These are phyloP conservation scores for Megaceryle alcyon DNA, from an alignment of 2,797 vertebrate species.

Conservation along the genomic window DNA sequence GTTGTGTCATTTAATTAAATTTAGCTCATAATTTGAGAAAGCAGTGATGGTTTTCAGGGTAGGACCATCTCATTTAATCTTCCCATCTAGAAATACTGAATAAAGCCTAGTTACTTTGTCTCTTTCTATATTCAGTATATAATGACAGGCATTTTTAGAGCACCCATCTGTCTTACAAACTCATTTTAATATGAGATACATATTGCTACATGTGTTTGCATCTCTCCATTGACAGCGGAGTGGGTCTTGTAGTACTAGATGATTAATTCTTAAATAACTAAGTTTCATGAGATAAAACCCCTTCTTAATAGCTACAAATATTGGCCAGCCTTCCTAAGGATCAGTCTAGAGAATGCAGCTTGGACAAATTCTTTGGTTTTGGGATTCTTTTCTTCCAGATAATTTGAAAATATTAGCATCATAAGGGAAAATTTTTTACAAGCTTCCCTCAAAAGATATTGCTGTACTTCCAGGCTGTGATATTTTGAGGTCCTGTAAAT, in stretches of 20 bases:
- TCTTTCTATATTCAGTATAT: not conserved
- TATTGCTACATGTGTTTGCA: not conserved
- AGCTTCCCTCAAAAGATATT: not conserved
- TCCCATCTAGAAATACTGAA: not conserved
- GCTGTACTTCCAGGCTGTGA: not conserved
- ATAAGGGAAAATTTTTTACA: not conserved
- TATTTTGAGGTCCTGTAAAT: not conserved
- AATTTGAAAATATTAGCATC: not conserved
- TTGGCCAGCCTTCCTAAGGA: not conserved
- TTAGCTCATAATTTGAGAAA: not conserved
- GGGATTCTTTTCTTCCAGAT: not conserved
- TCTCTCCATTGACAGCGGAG: not conserved
- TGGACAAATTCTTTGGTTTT: not conserved
- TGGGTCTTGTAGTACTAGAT: not conserved
- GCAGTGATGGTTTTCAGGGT: not conserved
- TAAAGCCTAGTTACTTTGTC: not conserved
- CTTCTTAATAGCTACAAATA: not conserved
- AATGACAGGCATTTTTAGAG: not conserved
- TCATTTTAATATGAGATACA: not conserved
- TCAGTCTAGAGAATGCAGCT: not conserved
- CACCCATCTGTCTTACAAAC: conserved; percentile 1
- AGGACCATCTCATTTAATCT: not conserved
- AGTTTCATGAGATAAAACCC: not conserved
- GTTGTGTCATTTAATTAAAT: not conserved
- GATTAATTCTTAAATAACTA: not conserved